phyloP scores from a whole-genome alignment of 2,888 invertebrate species.

The Agelastica alni region DNA sequence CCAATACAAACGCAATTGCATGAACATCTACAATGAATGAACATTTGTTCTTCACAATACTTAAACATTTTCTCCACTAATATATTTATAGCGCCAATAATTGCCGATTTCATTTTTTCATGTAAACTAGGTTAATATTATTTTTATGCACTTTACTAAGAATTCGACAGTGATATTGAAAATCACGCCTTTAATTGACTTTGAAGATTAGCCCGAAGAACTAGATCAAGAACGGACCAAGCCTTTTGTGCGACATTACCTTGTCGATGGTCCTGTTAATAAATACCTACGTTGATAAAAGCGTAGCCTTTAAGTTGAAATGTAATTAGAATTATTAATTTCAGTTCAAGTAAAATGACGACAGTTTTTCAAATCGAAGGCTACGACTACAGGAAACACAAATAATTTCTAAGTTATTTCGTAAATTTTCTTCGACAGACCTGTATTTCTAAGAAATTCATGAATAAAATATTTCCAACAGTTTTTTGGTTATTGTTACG shows the following conservation, averaged over 20 bases:
- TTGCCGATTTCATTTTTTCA: neutral
- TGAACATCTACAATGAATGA: neutral
- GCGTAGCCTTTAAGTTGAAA: slow-evolving; percentile 3
- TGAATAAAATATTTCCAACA: no score
- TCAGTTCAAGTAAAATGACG: slow-evolving; percentile 12
- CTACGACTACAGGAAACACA: no score
- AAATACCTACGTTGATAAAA: slow-evolving; percentile 2
- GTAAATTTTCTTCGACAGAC: no score
- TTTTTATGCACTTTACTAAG: neutral
- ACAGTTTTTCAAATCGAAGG: slow-evolving; percentile 14
- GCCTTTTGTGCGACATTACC: slow-evolving; percentile 22
- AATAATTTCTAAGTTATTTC: no score
- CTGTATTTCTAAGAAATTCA: no score
- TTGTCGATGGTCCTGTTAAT: slow-evolving; percentile 12
- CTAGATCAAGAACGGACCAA: slow-evolving; percentile 27
- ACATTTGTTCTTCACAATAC: neutral
- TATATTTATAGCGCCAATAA: neutral
- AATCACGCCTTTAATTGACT: slow-evolving; percentile 1
- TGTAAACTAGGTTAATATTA: slow-evolving; percentile 3
- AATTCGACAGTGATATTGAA: slow-evolving; percentile 15
- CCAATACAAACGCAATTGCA: slow-evolving; percentile 4
- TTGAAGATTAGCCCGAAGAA: slow-evolving; percentile 22
- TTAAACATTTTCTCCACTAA: slow-evolving; percentile 4
- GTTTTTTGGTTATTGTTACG: no score
- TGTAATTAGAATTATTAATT: slow-evolving; percentile 1